Conservation (phyloP, 2,888 invertebrate genomes). For the Drosophila pullipes region DNA sequence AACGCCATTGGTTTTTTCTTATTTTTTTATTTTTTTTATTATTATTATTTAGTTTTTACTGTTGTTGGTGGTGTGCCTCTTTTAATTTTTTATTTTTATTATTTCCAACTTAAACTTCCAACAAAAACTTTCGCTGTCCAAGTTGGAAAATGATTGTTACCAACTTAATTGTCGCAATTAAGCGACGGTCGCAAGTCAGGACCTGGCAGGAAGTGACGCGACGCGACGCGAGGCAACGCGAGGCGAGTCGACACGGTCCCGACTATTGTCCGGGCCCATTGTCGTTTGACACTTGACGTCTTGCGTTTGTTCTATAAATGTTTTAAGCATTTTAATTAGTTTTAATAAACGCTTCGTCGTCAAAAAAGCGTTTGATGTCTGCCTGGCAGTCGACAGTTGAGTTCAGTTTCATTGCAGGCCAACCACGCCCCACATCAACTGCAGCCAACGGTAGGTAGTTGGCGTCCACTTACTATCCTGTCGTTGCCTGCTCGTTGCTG, state of each 20-base stretch:
- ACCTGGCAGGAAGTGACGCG: not conserved
- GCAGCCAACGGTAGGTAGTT: not conserved
- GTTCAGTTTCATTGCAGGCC: constrained; percentile 46
- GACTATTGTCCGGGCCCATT: constrained; percentile 33
- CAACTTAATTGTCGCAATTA: constrained; percentile 81
- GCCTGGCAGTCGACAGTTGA: constrained; percentile 55
- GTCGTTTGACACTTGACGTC: constrained; percentile 56
- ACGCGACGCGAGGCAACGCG: not conserved
- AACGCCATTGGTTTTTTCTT: constrained; percentile 38
- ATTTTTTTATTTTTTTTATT: constrained; percentile 8
- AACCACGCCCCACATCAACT: not conserved
- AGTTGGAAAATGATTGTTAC: constrained; percentile 68
- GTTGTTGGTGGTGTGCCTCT: not conserved
- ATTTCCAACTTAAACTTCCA: constrained; percentile 1
- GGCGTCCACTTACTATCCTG: not conserved
- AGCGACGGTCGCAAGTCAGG: constrained; percentile 46
- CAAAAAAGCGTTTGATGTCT: constrained; percentile 62
- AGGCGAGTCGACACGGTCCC: constrained; percentile 3
- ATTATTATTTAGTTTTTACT: constrained; percentile 14
- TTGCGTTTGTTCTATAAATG: constrained; percentile 79
- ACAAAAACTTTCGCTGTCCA: constrained; percentile 53
- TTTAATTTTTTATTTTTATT: constrained; percentile 1
- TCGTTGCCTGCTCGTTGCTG: not conserved
- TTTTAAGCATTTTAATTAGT: constrained; percentile 80
- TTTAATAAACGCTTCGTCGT: constrained; percentile 74